Conservation (phyloP, 2,113 vertebrate species). For the Vulpes lagopus region DNA sequence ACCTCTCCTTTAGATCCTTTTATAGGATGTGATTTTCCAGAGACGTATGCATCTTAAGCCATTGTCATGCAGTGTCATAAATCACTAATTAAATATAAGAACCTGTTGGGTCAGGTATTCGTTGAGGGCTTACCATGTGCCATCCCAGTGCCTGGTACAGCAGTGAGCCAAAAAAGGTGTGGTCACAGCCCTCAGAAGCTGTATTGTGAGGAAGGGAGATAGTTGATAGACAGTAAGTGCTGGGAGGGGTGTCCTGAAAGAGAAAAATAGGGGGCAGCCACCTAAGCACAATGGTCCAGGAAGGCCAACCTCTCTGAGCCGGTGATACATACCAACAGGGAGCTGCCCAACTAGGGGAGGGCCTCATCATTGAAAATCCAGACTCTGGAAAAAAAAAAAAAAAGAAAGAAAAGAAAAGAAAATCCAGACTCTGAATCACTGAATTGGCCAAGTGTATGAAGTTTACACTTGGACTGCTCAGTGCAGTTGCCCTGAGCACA, state of each 20-base stretch:
- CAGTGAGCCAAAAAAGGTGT: neutral
- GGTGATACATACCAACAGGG: rapidly evolving
- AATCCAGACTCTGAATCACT: neutral
- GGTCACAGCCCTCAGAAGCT: neutral
- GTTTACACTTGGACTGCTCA: neutral
- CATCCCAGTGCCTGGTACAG: neutral
- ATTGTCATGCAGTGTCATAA: neutral
- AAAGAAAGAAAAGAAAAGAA: no score
- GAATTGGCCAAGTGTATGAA: neutral
- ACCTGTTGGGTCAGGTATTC: neutral
- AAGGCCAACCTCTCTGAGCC: neutral
- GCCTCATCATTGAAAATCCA: neutral
- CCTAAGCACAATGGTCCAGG: no score
- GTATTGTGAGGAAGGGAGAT: neutral
- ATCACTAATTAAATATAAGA: neutral
- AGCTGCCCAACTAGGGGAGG: neutral
- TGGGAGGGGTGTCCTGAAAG: neutral
- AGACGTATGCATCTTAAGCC: neutral
- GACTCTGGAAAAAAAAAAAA: no score
- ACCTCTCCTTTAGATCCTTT: neutral
- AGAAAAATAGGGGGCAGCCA: no score
- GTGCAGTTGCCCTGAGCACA: neutral
- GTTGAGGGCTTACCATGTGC: neutral
- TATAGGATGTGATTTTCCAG: neutral
- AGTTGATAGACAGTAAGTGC: neutral